Conservation (phyloP, 1,140 invertebrate species). For the Bradysia coprophila region DNA sequence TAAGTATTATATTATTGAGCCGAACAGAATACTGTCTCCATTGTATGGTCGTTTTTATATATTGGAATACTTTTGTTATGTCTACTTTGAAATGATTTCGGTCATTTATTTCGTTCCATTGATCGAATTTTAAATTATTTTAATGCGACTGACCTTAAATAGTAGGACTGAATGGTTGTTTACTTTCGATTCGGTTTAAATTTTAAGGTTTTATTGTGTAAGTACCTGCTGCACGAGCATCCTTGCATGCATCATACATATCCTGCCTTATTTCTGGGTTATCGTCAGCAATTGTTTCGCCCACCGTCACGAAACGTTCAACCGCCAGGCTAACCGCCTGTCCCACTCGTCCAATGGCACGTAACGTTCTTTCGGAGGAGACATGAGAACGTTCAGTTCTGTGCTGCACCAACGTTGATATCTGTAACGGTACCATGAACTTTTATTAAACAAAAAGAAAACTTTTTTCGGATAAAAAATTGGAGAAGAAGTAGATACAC, state of each 20-base stretch:
- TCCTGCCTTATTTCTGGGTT: slow-evolving; percentile 91
- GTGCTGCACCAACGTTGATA: slow-evolving; percentile 68
- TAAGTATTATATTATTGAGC: too few relatives aligned
- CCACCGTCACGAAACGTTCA: slow-evolving; percentile 92
- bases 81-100: too few relatives aligned
- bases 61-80: too few relatives aligned
- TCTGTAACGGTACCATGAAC: too few relatives aligned
- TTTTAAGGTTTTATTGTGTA: neutral
- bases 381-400: slow-evolving; percentile 29
- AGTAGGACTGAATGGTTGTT: too few relatives aligned
- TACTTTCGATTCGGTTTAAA: too few relatives aligned
- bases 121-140: too few relatives aligned
- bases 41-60: too few relatives aligned
- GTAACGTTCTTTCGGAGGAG: slow-evolving; percentile 33
- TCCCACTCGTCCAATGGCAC: slow-evolving; percentile 78
- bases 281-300: slow-evolving; percentile 95
- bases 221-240: slow-evolving; percentile 80
- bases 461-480: slow-evolving; percentile 1
- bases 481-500: too few relatives aligned
- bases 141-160: too few relatives aligned
- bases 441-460: slow-evolving; percentile 10
- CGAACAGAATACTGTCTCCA: too few relatives aligned
- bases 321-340: slow-evolving; percentile 91
- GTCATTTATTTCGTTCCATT: too few relatives aligned
- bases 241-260: slow-evolving; percentile 96